These are phyloP conservation scores for Eilema depressum DNA, from an alignment of 2,888 invertebrate genomes.

Conservation along the genomic window DNA sequence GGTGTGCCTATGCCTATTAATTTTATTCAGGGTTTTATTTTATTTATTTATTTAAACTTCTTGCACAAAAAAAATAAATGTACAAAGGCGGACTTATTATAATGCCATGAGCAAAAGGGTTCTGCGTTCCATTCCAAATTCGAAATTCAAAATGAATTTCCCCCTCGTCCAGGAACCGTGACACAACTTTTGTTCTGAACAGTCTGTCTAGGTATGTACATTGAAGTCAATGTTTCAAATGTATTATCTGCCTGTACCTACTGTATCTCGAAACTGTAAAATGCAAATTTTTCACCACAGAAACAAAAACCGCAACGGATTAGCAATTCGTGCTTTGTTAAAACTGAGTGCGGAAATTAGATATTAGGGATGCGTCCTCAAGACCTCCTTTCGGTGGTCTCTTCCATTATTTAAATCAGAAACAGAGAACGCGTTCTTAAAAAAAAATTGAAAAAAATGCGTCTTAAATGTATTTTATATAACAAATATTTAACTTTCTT, in stretches of 20 bases:
- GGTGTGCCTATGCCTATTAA: no score
- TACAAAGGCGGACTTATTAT: no score
- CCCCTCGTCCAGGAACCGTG: neutral
- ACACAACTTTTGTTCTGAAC: neutral
- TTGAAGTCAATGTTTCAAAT: neutral
- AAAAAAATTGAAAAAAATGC: neutral
- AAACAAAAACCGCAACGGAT: neutral
- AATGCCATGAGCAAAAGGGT: no score
- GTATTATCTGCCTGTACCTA: neutral
- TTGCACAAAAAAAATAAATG: no score
- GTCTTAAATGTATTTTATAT: neutral
- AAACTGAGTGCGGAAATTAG: neutral
- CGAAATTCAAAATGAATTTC: neutral
- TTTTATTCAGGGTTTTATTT: no score
- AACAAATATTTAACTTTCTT: neutral
- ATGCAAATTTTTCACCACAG: neutral
- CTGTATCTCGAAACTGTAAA: constrained; percentile 2
- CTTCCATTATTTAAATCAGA: neutral
- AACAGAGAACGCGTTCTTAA: neutral
- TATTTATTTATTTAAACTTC: no score
- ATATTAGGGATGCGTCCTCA: constrained; percentile 2
- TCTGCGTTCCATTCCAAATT: neutral
- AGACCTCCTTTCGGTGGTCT: neutral
- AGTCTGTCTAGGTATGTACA: no score
- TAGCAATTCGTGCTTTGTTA: constrained; percentile 4